Evolutionary conservation across 2,113 vertebrate genomes (phyloP), one percentile per base, ranked within the genome.

Genomic region (Hippocampus mohnikei): DNA sequence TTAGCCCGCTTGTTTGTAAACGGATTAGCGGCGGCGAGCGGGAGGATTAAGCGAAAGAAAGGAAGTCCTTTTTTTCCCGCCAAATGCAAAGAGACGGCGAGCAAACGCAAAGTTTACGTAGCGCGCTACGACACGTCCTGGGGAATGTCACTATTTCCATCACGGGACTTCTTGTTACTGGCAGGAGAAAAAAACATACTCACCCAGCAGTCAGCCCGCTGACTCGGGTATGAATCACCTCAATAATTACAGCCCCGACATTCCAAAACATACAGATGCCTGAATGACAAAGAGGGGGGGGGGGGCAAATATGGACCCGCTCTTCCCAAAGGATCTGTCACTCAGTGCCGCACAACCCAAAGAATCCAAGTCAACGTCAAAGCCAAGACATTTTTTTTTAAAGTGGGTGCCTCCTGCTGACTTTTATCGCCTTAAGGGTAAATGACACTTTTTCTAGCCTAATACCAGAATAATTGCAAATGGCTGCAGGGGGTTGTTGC

Each of bases 381-480:
- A 58, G 60, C 48, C 25, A 40, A 41, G 4, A 42, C 40, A 64
- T 64, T n/a, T 42, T 61, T 42, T 61, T 33, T 33, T 33, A 5
- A 6, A 33, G 33, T 33, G 29, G 29, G 29, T 3, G 29, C 3
- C 27, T 66, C 56, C 72, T 79, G 29, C 74, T 72, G 64, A 71
- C 83, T 84, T 93, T 91, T 88, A 90, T 88, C 89, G 88, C 70
- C 69, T 82, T 61, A 44, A 68, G 79, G 82, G 72, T 85, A 91
- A 90, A 88, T 80, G 81, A 80, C 72, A 84, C 80, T 83, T 89
- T 83, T 83, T 81, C 76, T 80, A 75, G 74, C 70, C 84, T 93
- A 93, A 93, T 93, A 85, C 91, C 86, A 88, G 87, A 89, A 90
- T 93, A 92, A 93, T 93, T 93, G 88, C 92, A 80, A 77, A 71